phyloP scores from a whole-genome alignment of 1,140 invertebrate species.

The Pseudomyrmex concolor region DNA sequence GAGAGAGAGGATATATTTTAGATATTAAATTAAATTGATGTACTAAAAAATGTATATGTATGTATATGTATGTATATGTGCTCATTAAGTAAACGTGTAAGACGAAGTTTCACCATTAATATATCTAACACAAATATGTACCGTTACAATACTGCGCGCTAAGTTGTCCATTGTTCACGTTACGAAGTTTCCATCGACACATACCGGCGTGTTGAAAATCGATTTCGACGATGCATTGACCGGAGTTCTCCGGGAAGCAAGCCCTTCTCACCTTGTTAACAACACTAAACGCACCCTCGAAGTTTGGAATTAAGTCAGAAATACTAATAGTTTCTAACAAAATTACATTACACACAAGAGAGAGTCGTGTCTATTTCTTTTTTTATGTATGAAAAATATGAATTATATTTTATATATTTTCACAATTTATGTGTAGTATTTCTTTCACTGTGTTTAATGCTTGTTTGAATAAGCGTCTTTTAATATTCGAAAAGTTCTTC shows the following conservation, averaged over 20 bases:
- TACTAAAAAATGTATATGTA: no score
- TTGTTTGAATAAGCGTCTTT: no score
- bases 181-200: conserved; percentile 41
- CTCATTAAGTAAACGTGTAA: no score
- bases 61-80: no score
- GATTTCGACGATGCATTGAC: conserved; percentile 43
- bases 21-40: no score
- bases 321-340: conserved; percentile 21
- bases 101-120: background rate
- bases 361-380: conserved; percentile 63
- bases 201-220: background rate
- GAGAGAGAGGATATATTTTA: no score
- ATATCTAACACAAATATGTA: conserved; percentile 21
- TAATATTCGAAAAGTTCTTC: no score
- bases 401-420: background rate
- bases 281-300: conserved; percentile 38
- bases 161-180: conserved; percentile 42
- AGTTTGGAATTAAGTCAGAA: background rate
- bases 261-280: conserved; percentile 42
- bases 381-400: conserved; percentile 3
- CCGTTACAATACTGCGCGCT: background rate
- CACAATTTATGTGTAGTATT: no score
- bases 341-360: conserved; percentile 43
- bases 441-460: no score
- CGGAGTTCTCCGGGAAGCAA: background rate